Base-by-base conservation (phyloP, 2,113 vertebrate species). In the Tretioscincus oriximinensis region DNA sequence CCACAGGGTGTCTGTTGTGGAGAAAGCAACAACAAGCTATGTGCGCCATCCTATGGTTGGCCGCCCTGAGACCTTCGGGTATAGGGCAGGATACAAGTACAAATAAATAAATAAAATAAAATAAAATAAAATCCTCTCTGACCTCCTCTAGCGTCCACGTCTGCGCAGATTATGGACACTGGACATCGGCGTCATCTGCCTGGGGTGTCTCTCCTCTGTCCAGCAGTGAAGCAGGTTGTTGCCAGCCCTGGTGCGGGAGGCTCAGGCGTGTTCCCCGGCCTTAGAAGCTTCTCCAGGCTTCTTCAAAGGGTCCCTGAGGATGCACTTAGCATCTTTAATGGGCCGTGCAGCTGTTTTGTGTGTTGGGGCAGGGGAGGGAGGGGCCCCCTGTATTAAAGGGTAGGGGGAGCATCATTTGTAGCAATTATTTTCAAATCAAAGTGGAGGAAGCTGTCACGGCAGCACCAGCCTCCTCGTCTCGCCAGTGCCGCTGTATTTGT, bases 341-440 rank as follows among this genome's bases (percentile, higher is more conserved):
- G 47, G 69, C 73, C 11, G 2, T 76, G 75, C 47, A 65, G 76
- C 51, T 84, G 82, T 81, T 9, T 90, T 76, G 80, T 77, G 14
- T 0, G 0, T 49, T 1, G 87, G 84, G 74, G 74, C 7, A 35
- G 54, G 26, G 58, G 86, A 31, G 78, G 68, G 51, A 80, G 68
- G 22, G n/a, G 66, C 64, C 29, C 63, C 77, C 66, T 45, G 76
- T 2, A 26, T 28, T 81, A 77, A 84, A 83, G 58, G 63, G 76
- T 81, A 82, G 86, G 71, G 87, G 84, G 64, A 45, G 21, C 90
- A 93, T 94, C 92, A 92, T 94, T 94, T 94, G 88, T 88, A 89
- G 87, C 92, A 94, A 94, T 94, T 94, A 94, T 92, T 91, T 88
- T 94, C 93, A 94, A 94, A 92, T 83, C 84, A 90, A 91, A 86